Evolutionary conservation across 2,888 invertebrate genomes (phyloP).

Genomic region (Alentia gelatinosa): DNA sequence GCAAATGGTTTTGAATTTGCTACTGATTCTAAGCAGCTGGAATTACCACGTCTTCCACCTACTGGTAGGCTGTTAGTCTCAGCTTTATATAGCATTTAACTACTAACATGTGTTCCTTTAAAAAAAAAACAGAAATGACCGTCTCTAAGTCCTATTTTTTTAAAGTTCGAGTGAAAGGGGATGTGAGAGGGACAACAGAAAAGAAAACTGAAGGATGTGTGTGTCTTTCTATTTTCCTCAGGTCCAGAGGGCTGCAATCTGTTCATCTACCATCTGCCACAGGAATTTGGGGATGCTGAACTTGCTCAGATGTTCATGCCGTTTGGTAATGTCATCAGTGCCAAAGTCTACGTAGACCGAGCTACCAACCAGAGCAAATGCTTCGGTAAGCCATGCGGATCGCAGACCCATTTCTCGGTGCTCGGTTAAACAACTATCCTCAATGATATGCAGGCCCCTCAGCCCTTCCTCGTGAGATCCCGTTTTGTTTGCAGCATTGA

Average conservation of each 20-base stretch:
- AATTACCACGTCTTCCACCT: neutral
- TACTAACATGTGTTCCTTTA: too few relatives aligned
- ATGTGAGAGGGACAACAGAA: neutral
- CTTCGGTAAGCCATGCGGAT: slow-evolving; percentile 91
- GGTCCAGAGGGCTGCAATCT: slow-evolving; percentile 99
- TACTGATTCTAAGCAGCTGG: neutral
- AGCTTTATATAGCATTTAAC: neutral
- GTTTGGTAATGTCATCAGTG: slow-evolving; percentile 99
- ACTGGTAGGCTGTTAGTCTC: neutral
- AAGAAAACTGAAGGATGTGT: slow-evolving; percentile 50
- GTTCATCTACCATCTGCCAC: slow-evolving; percentile 99
- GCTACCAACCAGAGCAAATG: slow-evolving; percentile 99
- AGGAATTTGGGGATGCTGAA: slow-evolving; percentile 99
- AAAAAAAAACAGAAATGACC: neutral
- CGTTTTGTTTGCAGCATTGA: neutral
- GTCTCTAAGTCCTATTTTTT: neutral
- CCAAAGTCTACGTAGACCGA: slow-evolving; percentile 99
- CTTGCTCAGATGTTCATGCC: slow-evolving; percentile 99
- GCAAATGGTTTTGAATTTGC: slow-evolving; percentile 16
- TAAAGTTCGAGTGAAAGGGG: neutral
- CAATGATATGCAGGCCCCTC: neutral
- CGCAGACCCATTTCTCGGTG: neutral
- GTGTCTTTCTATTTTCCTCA: slow-evolving; percentile 63
- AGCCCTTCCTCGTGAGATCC: neutral
- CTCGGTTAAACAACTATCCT: neutral